Percentiles rank a stretch among this genome's conserved stretches.
These are phyloP conservation scores for Eonycteris spelaea DNA, from an alignment of 2,113 vertebrate genomes.

Conservation along the genomic window DNA sequence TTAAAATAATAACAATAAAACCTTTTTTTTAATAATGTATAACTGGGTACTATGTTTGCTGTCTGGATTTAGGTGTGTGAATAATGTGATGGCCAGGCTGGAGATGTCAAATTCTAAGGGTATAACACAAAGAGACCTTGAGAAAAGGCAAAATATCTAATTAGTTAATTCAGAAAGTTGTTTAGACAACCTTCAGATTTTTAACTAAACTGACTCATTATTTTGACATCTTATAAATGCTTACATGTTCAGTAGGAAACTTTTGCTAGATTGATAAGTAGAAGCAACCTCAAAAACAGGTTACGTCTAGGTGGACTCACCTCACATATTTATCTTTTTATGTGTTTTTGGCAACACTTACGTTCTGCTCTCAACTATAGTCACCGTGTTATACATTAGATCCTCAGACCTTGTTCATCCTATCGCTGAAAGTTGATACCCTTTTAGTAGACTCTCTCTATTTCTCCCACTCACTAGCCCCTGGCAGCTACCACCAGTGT, in stretches of 20 bases:
- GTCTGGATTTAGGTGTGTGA: background rate
- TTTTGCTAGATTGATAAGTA: background rate
- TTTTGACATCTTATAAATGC: background rate
- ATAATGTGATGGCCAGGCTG: background rate
- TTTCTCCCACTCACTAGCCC: background rate
- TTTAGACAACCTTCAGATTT: background rate
- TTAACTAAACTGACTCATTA: background rate
- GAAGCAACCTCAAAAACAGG: background rate
- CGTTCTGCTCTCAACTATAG: background rate
- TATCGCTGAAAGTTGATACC: too few relatives aligned
- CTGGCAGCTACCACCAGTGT: background rate
- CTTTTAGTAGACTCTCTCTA: background rate
- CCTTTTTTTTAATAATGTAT: background rate
- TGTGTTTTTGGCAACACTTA: background rate
- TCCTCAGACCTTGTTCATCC: background rate
- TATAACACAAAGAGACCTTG: background rate
- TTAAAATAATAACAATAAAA: background rate
- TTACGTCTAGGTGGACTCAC: background rate
- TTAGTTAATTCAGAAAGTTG: background rate
- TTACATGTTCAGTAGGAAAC: background rate
- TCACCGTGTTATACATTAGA: background rate
- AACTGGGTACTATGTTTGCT: background rate
- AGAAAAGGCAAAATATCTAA: background rate
- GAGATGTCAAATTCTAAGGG: background rate
- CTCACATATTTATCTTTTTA: background rate